Base-by-base conservation (phyloP, 2,888 invertebrate species). In the Oscheius sp. region DNA sequence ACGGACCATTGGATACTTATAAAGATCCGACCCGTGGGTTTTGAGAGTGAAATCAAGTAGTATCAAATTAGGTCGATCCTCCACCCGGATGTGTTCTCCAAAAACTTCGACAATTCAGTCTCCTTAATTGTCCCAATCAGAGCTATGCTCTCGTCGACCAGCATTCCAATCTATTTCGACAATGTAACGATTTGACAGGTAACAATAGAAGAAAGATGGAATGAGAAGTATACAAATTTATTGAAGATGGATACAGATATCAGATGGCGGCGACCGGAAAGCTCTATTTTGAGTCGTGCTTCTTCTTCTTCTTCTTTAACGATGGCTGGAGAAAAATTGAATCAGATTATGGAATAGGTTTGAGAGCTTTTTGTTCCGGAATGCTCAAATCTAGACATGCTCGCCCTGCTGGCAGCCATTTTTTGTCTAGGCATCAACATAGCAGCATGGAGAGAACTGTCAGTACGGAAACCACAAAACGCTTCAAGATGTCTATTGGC, bases 141-240 rank as follows among this genome's bases (percentile, higher is more conserved):
- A 77, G 79, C 1, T 76, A 74, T 32, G 70, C 77, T 2, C 55
- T 82, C 5, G 71, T 82, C 9, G 79, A 76, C 11, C 79, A 82
- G 58, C 75, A 79, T 62, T 58, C 79, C 1, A 77, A 74, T 51
- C 76, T 80, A 4, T 75, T 76, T 37, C 74, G 82, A 13, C 80
- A 79, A 71, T 82, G 82, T 55, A 80, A 80, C 72, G 82, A 82
- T 72, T 72, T 82, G 10, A 71, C 80, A 75, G 82, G 82, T 79
- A 60, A 11, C 42, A 42, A 42, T 42, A 21, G 42, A 42, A 33
- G 11, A 32, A 32, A 59, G 21, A n/a, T 11, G 35, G 11, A 42
- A 60, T 60, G 60, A 60, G 33, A 21, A 7, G 33, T 35, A 32
- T 57, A 11, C 21, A 57, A 13, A 65, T 48, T 51, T 47, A 59